phyloP scores from a whole-genome alignment of 2,888 invertebrate genomes.

The Ectobius pallidus region DNA sequence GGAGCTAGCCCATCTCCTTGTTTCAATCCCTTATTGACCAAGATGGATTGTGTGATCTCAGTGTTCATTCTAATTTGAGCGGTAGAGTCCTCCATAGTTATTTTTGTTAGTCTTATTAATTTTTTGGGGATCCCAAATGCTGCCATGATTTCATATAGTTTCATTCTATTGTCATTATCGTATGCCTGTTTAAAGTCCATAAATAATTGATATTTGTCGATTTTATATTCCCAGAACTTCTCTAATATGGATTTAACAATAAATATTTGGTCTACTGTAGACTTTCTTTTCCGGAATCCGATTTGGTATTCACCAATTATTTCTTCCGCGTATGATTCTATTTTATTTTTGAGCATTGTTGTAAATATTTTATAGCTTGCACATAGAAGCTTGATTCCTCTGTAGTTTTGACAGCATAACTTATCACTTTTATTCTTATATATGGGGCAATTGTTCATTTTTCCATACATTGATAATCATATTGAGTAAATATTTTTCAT shows the following conservation, averaged over 20 bases:
- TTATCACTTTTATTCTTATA: neutral
- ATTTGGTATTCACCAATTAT: no score
- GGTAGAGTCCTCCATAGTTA: neutral
- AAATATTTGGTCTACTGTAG: neutral
- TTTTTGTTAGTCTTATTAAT: neutral
- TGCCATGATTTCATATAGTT: neutral
- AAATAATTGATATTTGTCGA: neutral
- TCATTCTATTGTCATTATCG: neutral
- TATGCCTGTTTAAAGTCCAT: neutral
- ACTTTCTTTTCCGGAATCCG: neutral
- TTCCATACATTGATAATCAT: no score
- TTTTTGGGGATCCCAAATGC: neutral
- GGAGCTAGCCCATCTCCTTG: slow-evolving; percentile 2
- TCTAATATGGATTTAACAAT: neutral
- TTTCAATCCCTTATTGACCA: neutral
- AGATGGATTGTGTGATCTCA: neutral
- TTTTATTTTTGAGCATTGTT: neutral
- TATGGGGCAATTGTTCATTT: neutral
- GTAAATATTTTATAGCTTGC: neutral
- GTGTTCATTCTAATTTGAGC: neutral
- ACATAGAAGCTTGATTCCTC: neutral
- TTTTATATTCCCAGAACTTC: neutral
- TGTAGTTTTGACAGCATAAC: neutral
- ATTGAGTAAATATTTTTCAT: no score
- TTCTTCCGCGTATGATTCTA: neutral